These are phyloP conservation scores for Neolamprologus devosi DNA, from an alignment of 2,113 vertebrate species.

Conservation along the genomic window DNA sequence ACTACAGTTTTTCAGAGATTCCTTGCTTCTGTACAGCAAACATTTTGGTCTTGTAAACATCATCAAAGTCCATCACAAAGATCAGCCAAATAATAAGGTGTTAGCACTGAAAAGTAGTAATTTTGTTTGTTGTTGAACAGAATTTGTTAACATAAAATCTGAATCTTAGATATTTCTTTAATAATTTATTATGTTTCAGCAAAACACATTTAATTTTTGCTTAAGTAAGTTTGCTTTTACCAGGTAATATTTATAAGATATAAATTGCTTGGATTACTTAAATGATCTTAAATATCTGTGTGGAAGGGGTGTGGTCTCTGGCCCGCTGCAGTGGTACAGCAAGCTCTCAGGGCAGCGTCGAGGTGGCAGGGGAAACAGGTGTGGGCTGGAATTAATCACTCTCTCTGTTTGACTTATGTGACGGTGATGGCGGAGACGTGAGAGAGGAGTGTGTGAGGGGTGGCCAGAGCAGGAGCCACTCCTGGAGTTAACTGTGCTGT, in stretches of 20 bases:
- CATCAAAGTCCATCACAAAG: not conserved
- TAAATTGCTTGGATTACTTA: not conserved
- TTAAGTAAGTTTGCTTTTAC: accelerated
- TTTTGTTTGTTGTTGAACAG: not conserved
- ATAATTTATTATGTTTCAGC: not conserved
- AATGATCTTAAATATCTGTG: not conserved
- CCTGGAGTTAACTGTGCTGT: not conserved
- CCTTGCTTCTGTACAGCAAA: not conserved
- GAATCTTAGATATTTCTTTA: not conserved
- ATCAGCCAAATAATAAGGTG: not conserved
- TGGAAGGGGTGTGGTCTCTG: not conserved
- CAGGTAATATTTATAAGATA: not conserved
- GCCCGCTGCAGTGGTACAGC: not conserved
- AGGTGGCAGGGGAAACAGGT: not conserved
- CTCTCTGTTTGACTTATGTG: not conserved
- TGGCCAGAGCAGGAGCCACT: not conserved
- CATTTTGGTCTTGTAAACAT: not conserved
- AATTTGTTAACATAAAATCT: not conserved
- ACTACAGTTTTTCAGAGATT: not conserved
- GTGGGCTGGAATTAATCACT: not conserved
- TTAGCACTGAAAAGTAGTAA: not conserved
- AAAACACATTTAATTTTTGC: not conserved
- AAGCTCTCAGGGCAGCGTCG: not conserved
- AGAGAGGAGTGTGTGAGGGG: not conserved
- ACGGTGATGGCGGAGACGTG: not conserved